Conservation (phyloP, 2,113 vertebrate genomes). For the Eulemur rufifrons region DNA sequence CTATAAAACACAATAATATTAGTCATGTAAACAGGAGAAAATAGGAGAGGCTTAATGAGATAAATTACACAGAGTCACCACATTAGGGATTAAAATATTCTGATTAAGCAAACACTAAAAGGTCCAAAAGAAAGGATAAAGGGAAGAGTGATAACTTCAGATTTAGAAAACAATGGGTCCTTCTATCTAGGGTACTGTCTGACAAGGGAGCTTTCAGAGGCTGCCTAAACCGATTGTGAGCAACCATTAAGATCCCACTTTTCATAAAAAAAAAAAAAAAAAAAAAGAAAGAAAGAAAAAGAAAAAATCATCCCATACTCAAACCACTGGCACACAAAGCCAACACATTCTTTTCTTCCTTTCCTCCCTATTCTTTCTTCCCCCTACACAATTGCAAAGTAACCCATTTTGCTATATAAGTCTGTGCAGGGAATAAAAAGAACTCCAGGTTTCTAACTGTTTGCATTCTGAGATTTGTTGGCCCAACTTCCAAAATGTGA, state of each 20-base stretch:
- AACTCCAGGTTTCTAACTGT: slow-evolving; percentile 30
- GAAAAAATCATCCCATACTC: neutral
- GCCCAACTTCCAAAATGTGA: slow-evolving; percentile 40
- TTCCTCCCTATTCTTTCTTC: neutral
- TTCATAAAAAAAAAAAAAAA: slow-evolving; percentile 3
- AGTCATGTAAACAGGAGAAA: slow-evolving; percentile 80
- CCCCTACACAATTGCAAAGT: slow-evolving; percentile 1
- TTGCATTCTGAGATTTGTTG: slow-evolving; percentile 47
- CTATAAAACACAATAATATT: slow-evolving; percentile 70
- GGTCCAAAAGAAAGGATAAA: slow-evolving; percentile 64
- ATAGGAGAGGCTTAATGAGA: slow-evolving; percentile 77
- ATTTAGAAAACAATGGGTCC: slow-evolving; percentile 64
- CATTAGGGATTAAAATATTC: slow-evolving; percentile 78
- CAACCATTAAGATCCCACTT: slow-evolving; percentile 19
- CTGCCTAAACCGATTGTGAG: neutral
- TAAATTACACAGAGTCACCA: slow-evolving; percentile 75
- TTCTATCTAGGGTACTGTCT: neutral
- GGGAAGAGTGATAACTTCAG: slow-evolving; percentile 57
- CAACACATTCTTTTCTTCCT: slow-evolving; percentile 13
- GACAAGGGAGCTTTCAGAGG: slow-evolving; percentile 64
- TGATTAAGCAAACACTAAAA: slow-evolving; percentile 66
- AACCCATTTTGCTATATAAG: slow-evolving; percentile 35
- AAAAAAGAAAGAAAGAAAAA: neutral
- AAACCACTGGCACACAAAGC: neutral
- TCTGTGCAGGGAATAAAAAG: slow-evolving; percentile 44